Base-by-base conservation (phyloP, 2,888 invertebrate genomes). In the Lasioglossum leucozonium region DNA sequence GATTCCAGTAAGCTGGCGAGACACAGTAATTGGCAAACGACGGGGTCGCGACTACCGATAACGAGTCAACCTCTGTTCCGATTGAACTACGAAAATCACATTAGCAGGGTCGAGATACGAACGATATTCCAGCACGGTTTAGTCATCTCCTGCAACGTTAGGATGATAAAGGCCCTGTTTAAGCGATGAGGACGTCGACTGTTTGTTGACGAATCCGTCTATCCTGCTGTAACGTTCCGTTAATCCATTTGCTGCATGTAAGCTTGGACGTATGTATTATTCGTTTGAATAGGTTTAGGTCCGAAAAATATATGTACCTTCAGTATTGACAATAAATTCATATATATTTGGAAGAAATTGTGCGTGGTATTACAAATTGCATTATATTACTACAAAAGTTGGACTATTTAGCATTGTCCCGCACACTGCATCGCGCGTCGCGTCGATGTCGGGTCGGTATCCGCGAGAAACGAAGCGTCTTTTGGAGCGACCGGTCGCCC, bases 81-180 rank as follows among this genome's bases (percentile, higher is more conserved):
- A 84, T 84, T 82, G 84, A 82, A 72, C 78, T 72, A 72, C 78
- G 78, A 78, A 82, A 84, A 82, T 84, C 84, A 82, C 78, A 75
- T 84, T 82, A 82, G 78, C 82, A 55, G n/a, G 74, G 65, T 74
- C 78, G 71, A 51, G 71, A 81, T 74, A 71, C 71, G 47, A 72
- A 44, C 76, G 65, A 75, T 83, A 81, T 84, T 84, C 77, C 84
- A 77, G 81, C 73, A 81, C 81, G 62, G 81, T 84, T 81, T 84
- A 69, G 30, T 34, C 76, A 69, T 40, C 81, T 82, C 75, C 22
- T 77, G 69, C 58, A 47, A 71, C 40, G 79, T 72, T 75, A 26
- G 22, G 51, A 11, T 11, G 65, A 72, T 47, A 72, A 72, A 71
- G 62, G 71, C 22, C 58, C 16, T 30, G 26, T 67, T 75, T 69